phyloP scores from a whole-genome alignment of 2,888 invertebrate genomes.

The Epinotia bilunana region DNA sequence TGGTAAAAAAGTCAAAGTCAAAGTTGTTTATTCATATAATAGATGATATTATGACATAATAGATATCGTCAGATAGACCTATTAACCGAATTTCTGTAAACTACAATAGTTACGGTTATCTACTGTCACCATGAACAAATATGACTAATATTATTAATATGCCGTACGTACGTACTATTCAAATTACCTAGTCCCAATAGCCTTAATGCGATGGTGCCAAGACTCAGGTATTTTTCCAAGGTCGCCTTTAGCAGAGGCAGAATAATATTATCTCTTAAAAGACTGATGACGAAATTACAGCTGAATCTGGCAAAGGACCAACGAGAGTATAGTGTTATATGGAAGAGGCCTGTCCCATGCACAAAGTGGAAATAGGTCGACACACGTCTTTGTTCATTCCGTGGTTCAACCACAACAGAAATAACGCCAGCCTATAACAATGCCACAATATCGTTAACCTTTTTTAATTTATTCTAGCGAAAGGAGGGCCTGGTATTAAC shows the following conservation, averaged over 20 bases:
- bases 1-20: too few species aligned
- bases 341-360: background rate
- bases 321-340: background rate
- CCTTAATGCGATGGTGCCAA: conserved; percentile 10
- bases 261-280: conserved; percentile 31
- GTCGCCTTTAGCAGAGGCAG: conserved; percentile 10
- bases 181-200: background rate
- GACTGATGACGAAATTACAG: conserved; percentile 28
- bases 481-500: too few species aligned
- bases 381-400: background rate
- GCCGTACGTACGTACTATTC: background rate
- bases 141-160: background rate
- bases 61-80: too few species aligned
- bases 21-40: too few species aligned
- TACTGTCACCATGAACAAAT: background rate
- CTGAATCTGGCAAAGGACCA: conserved; percentile 22
- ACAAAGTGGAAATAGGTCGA: background rate
- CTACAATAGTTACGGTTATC: background rate
- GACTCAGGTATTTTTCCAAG: conserved; percentile 16
- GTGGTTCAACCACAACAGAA: background rate
- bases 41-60: too few species aligned
- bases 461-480: background rate
- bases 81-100: background rate
- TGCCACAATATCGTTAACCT: background rate
- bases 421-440: background rate